Evolutionary conservation across 2,888 invertebrate species (phyloP).

Genomic region (Stenchaetothrips biformis): DNA sequence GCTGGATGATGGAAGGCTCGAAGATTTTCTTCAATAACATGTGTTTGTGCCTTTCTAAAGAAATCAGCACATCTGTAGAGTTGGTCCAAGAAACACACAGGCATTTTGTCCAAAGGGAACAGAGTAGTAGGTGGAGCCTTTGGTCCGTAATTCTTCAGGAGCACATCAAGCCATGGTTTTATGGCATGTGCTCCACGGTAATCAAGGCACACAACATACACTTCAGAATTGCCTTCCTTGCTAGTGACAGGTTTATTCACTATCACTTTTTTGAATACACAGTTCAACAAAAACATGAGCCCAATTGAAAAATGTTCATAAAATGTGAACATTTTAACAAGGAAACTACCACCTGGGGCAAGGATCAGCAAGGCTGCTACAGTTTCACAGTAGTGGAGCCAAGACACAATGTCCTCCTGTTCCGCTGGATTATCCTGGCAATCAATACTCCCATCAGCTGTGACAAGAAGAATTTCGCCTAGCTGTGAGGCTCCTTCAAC

Average conservation of each 20-base stretch:
- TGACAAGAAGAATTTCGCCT: slow-evolving; percentile 54
- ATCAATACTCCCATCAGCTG: slow-evolving; percentile 92
- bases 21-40: slow-evolving; percentile 64
- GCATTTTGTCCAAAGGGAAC: slow-evolving; percentile 57
- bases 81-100: slow-evolving; percentile 59
- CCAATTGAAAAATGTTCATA: slow-evolving; percentile 78
- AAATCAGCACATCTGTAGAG: slow-evolving; percentile 59
- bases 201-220: slow-evolving; percentile 71
- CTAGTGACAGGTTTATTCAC: slow-evolving; percentile 87
- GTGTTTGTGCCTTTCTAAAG: slow-evolving; percentile 63
- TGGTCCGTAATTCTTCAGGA: slow-evolving; percentile 51
- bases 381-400: slow-evolving; percentile 78
- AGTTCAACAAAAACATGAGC: slow-evolving; percentile 72
- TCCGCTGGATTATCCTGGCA: slow-evolving; percentile 79
- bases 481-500: slow-evolving; percentile 46
- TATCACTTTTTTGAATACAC: slow-evolving; percentile 65
- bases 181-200: slow-evolving; percentile 53
- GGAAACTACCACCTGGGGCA: slow-evolving; percentile 64
- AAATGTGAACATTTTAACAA: slow-evolving; percentile 86
- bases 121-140: slow-evolving; percentile 47
- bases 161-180: slow-evolving; percentile 46
- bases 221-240: slow-evolving; percentile 92
- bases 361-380: slow-evolving; percentile 69
- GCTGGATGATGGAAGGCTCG: slow-evolving; percentile 50
- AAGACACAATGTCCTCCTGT: slow-evolving; percentile 75